Base-by-base conservation (phyloP, 1,140 invertebrate species). In the Phortica variegata region DNA sequence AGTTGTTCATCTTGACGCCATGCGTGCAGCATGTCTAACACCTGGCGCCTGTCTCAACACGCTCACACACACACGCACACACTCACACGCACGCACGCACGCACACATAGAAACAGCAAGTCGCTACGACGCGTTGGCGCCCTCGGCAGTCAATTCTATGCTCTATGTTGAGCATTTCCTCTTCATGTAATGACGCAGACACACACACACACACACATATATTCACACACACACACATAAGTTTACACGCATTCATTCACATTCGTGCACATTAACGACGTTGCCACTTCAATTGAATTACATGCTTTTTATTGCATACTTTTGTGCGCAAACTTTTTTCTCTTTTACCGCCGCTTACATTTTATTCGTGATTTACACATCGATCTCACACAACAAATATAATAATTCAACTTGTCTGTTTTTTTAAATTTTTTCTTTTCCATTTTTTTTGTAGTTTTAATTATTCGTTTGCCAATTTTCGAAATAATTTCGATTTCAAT, bases 31-130 rank as follows among this genome's bases (percentile, higher is more conserved):
- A 6, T 34, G 33, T 34, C 12, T 4, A 6, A 15, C 4, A 34
- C 33, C 6, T 34, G 5, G 33, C 4, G 61, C 58, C 65, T 65
- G 58, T 65, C 65, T 62, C 66, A 66, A 68, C 49, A 40, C 40
- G 43, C 49, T 65, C 55, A 66, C 56, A 47, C 59, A 50, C 55
- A 66, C 47, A 47, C 47, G 16, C 7, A 19, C 33, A 36, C 37
- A 40, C 21, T 37, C 26, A 10, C 33, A 37, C 32, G 17, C 33
- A 45, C 10, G 39, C 41, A 43, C 20, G 43, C 31, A 7, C 18
- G n/a, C 23, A 38, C 10, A 19, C 19, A 32, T 10, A 29, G 26
- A 12, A 29, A 29, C 6, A 6, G 6, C 26, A 29, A 29, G 26
- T 7, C 26, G 26, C 26, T 29, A 29, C 26, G 6, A 29, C 12